These are phyloP conservation scores for Chesias legatella DNA, from an alignment of 2,888 invertebrate species.

Conservation along the genomic window DNA sequence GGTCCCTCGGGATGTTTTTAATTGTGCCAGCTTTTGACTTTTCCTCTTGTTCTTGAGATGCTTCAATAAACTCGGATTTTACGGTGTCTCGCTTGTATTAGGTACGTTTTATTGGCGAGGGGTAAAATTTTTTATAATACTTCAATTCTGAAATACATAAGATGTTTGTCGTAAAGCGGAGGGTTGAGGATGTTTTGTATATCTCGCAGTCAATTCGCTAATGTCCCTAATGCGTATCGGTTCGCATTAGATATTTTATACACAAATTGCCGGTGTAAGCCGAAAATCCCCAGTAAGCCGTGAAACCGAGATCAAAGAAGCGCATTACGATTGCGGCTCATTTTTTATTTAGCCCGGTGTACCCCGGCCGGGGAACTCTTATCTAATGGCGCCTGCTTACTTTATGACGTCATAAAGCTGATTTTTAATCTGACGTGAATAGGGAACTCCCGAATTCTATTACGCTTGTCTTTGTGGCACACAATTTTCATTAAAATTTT, in stretches of 20 bases:
- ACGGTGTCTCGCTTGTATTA: conserved; percentile 62
- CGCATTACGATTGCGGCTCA: conserved; percentile 78
- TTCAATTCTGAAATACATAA: conserved; percentile 27
- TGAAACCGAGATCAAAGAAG: conserved; percentile 78
- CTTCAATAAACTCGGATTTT: conserved; percentile 74
- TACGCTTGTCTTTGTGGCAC: conserved; percentile 35
- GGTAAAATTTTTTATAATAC: conserved; percentile 39
- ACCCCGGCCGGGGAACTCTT: conserved; percentile 59
- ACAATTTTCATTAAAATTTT: conserved; percentile 18
- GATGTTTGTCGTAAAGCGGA: conserved; percentile 19
- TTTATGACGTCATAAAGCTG: conserved; percentile 80
- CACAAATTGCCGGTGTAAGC: conserved; percentile 70
- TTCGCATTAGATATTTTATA: conserved; percentile 70
- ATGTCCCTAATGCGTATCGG: conserved; percentile 71
- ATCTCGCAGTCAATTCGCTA: conserved; percentile 62
- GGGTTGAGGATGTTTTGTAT: conserved; percentile 12
- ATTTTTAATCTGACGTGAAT: conserved; percentile 75
- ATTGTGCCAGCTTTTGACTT: conserved; percentile 76
- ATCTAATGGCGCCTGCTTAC: conserved; percentile 70
- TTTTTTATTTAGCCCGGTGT: conserved; percentile 74
- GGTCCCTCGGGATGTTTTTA: conserved; percentile 70
- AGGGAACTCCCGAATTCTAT: conserved; percentile 55
- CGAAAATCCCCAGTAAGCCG: conserved; percentile 71
- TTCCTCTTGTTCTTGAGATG: conserved; percentile 72
- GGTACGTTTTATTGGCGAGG: conserved; percentile 55